Base-by-base conservation (phyloP, 2,888 invertebrate species). In the Eupithecia dodoneata region DNA sequence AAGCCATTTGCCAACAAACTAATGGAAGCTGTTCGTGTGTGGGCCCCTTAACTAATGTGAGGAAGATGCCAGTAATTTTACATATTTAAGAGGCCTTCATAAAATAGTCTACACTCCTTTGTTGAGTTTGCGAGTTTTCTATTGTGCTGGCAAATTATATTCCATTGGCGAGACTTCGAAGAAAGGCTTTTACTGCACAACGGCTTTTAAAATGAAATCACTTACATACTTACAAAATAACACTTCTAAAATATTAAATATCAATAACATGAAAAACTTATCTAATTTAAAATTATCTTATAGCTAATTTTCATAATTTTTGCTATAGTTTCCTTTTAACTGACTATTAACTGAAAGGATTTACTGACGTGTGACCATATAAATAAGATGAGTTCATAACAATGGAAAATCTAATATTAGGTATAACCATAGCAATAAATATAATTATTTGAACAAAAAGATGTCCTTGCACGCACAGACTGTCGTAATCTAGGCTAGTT, bases 131-230 rank as follows among this genome's bases (percentile, higher is more conserved):
- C 13, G 5, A 75, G 79, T 75, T 73, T 45, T 76, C 77, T 76
- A 81, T 81, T 82, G 80, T 81, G 45, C 65, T 65, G 75, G 80
- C 80, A 76, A 81, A 73, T 75, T 71, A 71, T 74, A 73, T 80
- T 73, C 75, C 70, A 47, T 70, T 12, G 47, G 30, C 75, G 66
- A 67, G 69, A 13, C 76, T 76, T 77, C 42, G 67, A 45, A n/a
- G 44, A 69, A 66, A 49, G 42, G 18, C 10, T 13, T 55, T 72
- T 63, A 13, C n/a, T 30, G 42, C 69, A 71, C 75, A 73, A 75
- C 71, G 59, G 71, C 73, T 49, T 59, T 71, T 78, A 71, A 77
- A 77, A 73, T 47, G 70, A 66, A 75, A 75, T 75, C 75, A 73
- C 73, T 71, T 49, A 70, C 15, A n/a, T 15, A n/a, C 42, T 45